A percentile compares a stretch with the other conserved stretches of the same genome.
Evolutionary conservation across 2,797 vertebrate genomes (phyloP).

Genomic region (Darevskia mixta): DNA sequence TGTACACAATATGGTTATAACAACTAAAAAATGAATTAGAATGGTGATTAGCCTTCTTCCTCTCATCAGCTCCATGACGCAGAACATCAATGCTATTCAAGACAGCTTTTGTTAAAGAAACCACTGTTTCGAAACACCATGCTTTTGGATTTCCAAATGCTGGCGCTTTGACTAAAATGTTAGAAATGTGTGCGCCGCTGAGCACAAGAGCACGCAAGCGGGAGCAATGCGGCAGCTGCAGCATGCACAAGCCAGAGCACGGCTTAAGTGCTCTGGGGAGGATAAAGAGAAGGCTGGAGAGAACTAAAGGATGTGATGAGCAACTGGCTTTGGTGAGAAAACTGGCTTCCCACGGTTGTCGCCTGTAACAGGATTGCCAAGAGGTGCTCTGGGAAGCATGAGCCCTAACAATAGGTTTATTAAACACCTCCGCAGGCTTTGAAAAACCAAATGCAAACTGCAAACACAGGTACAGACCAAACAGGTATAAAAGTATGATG

Average conservation of each 20-base stretch:
- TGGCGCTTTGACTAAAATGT: neutral
- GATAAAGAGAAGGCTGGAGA: neutral
- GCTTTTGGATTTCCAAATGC: neutral
- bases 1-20: no score
- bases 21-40: neutral
- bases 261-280: neutral
- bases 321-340: neutral
- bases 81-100: neutral
- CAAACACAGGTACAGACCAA: neutral
- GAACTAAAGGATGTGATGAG: neutral
- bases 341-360: neutral
- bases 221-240: neutral
- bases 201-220: neutral
- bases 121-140: neutral
- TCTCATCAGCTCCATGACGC: neutral
- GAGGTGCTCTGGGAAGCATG: neutral
- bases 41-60: neutral
- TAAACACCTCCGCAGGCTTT: neutral
- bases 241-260: neutral
- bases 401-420: neutral
- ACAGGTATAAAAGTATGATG: neutral
- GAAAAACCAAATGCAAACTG: slow-evolving; percentile 15
- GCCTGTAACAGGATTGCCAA: neutral
- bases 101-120: neutral
- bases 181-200: neutral